phyloP scores from a whole-genome alignment of 2,797 vertebrate species.

The Miichthys miiuy region DNA sequence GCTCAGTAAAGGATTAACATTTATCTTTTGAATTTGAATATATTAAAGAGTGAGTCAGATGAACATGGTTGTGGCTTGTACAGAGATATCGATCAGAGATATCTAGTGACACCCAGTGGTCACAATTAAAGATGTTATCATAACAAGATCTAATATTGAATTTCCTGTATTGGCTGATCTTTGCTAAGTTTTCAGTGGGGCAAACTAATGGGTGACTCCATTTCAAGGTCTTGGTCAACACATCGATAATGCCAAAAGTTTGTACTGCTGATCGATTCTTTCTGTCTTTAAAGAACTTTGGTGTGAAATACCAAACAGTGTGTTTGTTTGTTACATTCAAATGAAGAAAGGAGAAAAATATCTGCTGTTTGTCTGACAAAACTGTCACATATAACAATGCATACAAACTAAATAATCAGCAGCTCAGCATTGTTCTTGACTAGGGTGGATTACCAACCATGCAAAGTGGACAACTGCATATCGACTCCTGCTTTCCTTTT shows the following conservation, averaged over 20 bases:
- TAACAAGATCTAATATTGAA: conserved; percentile 13
- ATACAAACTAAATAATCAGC: not conserved
- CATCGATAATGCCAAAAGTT: conserved; percentile 2
- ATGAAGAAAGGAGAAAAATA: not conserved
- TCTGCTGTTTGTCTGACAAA: not conserved
- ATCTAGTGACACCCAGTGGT: conserved; percentile 83
- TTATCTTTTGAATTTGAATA: conserved; percentile 61
- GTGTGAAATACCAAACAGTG: not conserved
- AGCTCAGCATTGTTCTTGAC: not conserved
- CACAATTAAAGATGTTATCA: conserved; percentile 75
- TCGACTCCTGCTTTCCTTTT: not conserved
- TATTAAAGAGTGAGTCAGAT: conserved; percentile 48
- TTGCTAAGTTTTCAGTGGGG: conserved; percentile 8
- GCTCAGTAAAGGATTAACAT: conserved; percentile 44
- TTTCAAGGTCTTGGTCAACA: not conserved
- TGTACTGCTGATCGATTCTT: not conserved
- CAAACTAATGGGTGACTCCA: not conserved
- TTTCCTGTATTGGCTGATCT: not conserved
- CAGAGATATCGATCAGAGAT: conserved; percentile 82
- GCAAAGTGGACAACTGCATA: not conserved
- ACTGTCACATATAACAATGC: not conserved
- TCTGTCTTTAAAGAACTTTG: not conserved
- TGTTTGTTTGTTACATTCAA: not conserved
- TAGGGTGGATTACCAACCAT: not conserved
- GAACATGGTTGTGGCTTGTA: conserved; percentile 40